Evolutionary conservation across 2,113 vertebrate species (phyloP), one percentile per base, ranked within the genome.

Genomic region (Nibea coibor): DNA sequence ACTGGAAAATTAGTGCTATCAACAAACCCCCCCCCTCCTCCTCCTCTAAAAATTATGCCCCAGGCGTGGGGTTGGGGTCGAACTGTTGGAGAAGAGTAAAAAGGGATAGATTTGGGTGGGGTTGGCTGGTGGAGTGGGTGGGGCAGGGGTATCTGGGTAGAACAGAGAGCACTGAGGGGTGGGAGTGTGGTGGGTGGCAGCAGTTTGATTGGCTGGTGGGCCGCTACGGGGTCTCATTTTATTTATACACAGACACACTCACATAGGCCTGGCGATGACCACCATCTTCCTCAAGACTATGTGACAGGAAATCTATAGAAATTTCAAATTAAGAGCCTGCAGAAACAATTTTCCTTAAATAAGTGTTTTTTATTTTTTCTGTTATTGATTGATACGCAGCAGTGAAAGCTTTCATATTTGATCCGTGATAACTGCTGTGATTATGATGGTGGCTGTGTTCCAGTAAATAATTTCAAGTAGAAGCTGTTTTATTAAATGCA

Each of bases 101-200:
- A 74, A 35, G 7, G 42, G 69, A 51, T 62, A 54, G 17, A 45
- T 67, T 78, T 31, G 78, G 59, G 69, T 35, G 77, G 67, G 69
- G 59, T 68, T 81, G n/a, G 63, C 75, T 10, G 10, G 35, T 39
- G 35, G 35, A 59, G 65, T 22, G 53, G 65, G 50, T 82, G 75
- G 47, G 76, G 58, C 28, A 35, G 66, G 72, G 82, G 92, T 91
- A 76, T 92, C 88, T 82, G 88, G 90, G 89, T 87, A 89, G 84
- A 92, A 84, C 57, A 64, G 72, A 75, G 68, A 51, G 62, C 20
- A 42, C 57, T 72, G 65, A 74, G 47, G 69, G 75, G 84, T 69
- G 65, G 76, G 67, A 59, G 83, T 20, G 10, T n/a, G 72, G 35
- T 72, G 75, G 65, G 73, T 80, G 67, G 73, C 47, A 43, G 5